Conservation (phyloP, 2,888 invertebrate species). For the Stomorhina lunata region DNA sequence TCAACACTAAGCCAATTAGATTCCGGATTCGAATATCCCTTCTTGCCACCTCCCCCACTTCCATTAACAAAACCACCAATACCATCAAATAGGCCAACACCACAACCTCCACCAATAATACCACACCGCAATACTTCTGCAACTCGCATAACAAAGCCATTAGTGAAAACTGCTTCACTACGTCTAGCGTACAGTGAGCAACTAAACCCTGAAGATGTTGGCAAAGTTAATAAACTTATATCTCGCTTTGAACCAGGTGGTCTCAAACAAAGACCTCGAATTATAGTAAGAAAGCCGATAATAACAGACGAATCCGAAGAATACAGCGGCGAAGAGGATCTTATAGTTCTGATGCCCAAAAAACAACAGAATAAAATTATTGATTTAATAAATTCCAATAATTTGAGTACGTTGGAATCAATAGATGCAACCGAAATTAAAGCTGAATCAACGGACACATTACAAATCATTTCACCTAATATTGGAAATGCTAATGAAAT, state of each 20-base stretch:
- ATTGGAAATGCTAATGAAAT: slow-evolving; percentile 9
- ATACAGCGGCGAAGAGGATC: slow-evolving; percentile 66
- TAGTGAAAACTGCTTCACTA: slow-evolving; percentile 77
- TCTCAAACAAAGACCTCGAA: slow-evolving; percentile 65
- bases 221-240: slow-evolving; percentile 78
- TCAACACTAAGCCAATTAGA: slow-evolving; percentile 42
- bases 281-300: slow-evolving; percentile 63
- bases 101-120: slow-evolving; percentile 67
- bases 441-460: slow-evolving; percentile 37
- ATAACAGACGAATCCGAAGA: slow-evolving; percentile 69
- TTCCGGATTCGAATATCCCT: slow-evolving; percentile 68
- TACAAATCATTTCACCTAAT: slow-evolving; percentile 24
- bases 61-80: slow-evolving; percentile 48
- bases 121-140: slow-evolving; percentile 73
- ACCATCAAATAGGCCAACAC: slow-evolving; percentile 53
- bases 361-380: slow-evolving; percentile 34
- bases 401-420: slow-evolving; percentile 54
- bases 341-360: slow-evolving; percentile 23
- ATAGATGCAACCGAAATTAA: slow-evolving; percentile 47
- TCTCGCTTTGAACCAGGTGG: slow-evolving; percentile 73
- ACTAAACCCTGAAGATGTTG: slow-evolving; percentile 75
- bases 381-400: slow-evolving; percentile 67
- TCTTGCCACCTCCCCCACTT: slow-evolving; percentile 69
- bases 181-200: slow-evolving; percentile 77
- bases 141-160: slow-evolving; percentile 72